These are phyloP conservation scores for Cryptotermes secundus DNA, from an alignment of 1,140 invertebrate species.

Conservation along the genomic window DNA sequence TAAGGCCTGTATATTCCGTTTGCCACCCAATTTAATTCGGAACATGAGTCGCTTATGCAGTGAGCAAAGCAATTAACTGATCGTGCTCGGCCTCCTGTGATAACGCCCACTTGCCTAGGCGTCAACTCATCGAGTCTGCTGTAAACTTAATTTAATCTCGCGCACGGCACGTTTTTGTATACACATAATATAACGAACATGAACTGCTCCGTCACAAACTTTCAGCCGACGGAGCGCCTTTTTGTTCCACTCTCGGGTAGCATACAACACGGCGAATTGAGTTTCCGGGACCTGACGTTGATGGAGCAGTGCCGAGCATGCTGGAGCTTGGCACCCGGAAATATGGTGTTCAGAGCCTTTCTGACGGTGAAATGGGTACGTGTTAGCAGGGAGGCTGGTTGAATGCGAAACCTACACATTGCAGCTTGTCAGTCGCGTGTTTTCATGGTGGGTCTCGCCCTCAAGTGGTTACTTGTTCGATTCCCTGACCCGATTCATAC, in stretches of 20 bases:
- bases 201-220: not conserved
- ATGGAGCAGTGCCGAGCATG: not conserved
- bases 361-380: not conserved
- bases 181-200: not conserved
- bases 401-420: too few species aligned
- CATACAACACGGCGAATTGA: not conserved
- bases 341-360: not conserved
- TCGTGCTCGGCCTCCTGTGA: not conserved
- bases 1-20: too few species aligned
- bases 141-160: not conserved
- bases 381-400: too few species aligned
- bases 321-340: not conserved
- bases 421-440: too few species aligned
- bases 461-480: too few species aligned
- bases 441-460: too few species aligned
- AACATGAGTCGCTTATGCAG: not conserved
- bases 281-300: slow-evolving; percentile 5
- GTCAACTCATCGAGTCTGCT: not conserved
- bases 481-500: too few species aligned
- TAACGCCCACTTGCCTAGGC: not conserved
- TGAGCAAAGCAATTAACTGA: not conserved
- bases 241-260: not conserved
- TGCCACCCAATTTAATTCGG: not conserved
- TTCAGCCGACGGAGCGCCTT: not conserved
- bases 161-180: not conserved